phyloP scores from a whole-genome alignment of 2,888 invertebrate species.

The Hypselothyrea guttata region DNA sequence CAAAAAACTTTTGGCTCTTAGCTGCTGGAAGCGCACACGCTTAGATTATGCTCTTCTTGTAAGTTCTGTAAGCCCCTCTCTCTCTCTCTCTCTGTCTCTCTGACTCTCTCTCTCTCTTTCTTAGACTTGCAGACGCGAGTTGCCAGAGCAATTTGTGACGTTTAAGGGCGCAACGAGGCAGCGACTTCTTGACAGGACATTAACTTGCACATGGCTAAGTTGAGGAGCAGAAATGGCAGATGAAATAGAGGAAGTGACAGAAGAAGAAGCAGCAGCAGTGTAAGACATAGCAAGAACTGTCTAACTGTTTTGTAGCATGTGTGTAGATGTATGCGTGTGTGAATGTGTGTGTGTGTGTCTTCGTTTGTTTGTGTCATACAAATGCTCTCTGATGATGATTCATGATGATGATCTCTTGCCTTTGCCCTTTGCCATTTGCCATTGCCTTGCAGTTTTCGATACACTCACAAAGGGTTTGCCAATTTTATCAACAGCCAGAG shows the following conservation, averaged over 20 bases:
- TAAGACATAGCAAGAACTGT: constrained; percentile 45
- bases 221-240: constrained; percentile 7
- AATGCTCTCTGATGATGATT: constrained; percentile 69
- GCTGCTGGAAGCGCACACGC: background rate
- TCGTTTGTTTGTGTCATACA: constrained; percentile 35
- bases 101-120: background rate
- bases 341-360: constrained; percentile 15
- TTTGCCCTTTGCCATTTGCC: constrained; percentile 36
- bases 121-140: constrained; percentile 12
- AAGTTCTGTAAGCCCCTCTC: constrained; percentile 13
- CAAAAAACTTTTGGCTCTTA: constrained; percentile 20
- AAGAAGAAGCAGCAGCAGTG: constrained; percentile 21
- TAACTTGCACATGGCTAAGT: constrained; percentile 69
- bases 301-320: constrained; percentile 62
- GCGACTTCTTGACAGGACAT: constrained; percentile 78
- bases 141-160: constrained; percentile 68
- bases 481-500: constrained; percentile 17
- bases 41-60: constrained; percentile 46
- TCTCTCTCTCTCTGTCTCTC: background rate
- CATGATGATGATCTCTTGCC: constrained; percentile 71
- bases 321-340: constrained; percentile 2
- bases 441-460: constrained; percentile 56
- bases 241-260: too few relatives aligned
- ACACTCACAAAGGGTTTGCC: constrained; percentile 1
- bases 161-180: constrained; percentile 74